These are phyloP conservation scores for Megaleporinus macrocephalus DNA, from an alignment of 2,113 vertebrate genomes.

Conservation along the genomic window DNA sequence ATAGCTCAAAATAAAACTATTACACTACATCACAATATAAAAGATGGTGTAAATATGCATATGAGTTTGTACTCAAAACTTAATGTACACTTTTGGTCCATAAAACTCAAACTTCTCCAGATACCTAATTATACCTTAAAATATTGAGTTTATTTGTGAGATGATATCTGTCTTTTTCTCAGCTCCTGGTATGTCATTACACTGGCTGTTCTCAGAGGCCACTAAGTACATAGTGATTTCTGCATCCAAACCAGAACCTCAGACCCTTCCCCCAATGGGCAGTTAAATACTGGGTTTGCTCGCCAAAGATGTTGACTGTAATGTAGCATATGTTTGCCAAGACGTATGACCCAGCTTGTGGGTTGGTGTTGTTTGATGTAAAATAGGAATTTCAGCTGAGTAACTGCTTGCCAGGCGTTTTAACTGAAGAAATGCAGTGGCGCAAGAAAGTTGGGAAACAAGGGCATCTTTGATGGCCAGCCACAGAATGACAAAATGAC, in stretches of 20 bases:
- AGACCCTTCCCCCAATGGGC: constrained; percentile 63
- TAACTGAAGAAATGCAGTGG: constrained; percentile 65
- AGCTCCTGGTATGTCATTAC: constrained; percentile 54
- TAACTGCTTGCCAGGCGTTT: constrained; percentile 67
- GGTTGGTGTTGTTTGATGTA: constrained; percentile 65
- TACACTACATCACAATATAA: no score
- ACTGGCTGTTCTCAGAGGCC: constrained; percentile 58
- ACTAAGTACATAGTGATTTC: constrained; percentile 55
- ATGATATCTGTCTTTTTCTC: constrained; percentile 52
- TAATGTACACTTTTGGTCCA: no score
- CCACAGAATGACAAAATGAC: constrained; percentile 72
- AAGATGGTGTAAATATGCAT: no score
- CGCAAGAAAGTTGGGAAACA: constrained; percentile 70
- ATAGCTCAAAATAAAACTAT: no score
- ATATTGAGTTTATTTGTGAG: background rate
- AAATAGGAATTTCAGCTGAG: constrained; percentile 64
- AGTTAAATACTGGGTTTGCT: constrained; percentile 64
- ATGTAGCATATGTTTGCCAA: constrained; percentile 74
- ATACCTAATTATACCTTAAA: background rate
- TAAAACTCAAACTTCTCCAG: background rate
- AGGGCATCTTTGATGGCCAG: constrained; percentile 68
- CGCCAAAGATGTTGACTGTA: constrained; percentile 74
- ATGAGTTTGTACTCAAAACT: no score
- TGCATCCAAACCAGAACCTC: constrained; percentile 56
- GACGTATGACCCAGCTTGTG: constrained; percentile 65